phyloP scores from a whole-genome alignment of 2,797 vertebrate genomes.

The Anniella stebbinsi region DNA sequence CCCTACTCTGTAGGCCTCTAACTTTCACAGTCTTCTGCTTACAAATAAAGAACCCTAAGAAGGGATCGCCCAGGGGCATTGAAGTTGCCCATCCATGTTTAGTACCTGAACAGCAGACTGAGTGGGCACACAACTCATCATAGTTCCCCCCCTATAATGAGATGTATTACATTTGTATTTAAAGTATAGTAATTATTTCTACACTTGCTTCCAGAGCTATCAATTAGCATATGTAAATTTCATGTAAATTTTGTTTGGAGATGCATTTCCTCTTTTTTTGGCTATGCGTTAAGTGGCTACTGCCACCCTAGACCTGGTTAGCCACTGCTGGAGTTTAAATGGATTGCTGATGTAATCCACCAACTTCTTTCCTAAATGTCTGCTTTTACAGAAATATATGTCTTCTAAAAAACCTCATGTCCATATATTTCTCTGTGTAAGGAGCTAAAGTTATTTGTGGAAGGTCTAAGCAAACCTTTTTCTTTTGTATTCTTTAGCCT shows the following conservation, averaged over 20 bases:
- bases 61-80: too few species aligned
- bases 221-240: background rate
- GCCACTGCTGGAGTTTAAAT: background rate
- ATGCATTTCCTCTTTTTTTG: background rate
- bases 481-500: constrained; percentile 34
- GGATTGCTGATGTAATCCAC: background rate
- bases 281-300: background rate
- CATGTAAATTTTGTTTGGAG: background rate
- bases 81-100: background rate
- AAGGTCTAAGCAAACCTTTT: constrained; percentile 53
- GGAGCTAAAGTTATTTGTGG: background rate
- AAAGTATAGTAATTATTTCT: background rate
- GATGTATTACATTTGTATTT: background rate
- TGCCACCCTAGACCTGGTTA: background rate
- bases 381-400: background rate
- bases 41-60: too few species aligned
- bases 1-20: too few species aligned
- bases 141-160: background rate
- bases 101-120: background rate
- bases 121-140: background rate
- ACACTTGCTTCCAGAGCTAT: background rate
- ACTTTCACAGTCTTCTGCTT: too few species aligned
- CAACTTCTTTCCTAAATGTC: too few species aligned
- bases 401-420: too few species aligned
- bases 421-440: background rate